phyloP scores from a whole-genome alignment of 2,797 vertebrate species.

The Chelonia mydas region DNA sequence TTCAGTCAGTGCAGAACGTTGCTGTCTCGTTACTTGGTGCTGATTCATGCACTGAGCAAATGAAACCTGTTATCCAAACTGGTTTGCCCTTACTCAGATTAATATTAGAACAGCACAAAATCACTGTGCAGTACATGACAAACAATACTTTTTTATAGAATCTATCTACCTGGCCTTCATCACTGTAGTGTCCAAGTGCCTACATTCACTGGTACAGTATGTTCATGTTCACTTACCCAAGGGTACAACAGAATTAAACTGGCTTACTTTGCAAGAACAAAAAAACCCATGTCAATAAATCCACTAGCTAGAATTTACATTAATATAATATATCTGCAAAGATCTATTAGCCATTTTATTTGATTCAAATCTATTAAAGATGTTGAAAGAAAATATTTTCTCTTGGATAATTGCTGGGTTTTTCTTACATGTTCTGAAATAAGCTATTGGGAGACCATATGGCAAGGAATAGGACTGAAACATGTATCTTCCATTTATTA shows the following conservation, averaged over 20 bases:
- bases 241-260: conserved; percentile 63
- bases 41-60: not conserved
- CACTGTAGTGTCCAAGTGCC: not conserved
- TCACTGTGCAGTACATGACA: not conserved
- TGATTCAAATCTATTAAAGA: not conserved
- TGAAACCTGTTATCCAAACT: conserved; percentile 16
- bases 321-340: not conserved
- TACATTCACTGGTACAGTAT: not conserved
- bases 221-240: conserved; percentile 41
- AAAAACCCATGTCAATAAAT: not conserved
- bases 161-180: not conserved
- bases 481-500: not conserved
- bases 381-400: not conserved
- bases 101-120: not conserved
- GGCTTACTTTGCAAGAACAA: conserved; percentile 48
- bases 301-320: not conserved
- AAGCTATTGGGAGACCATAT: not conserved
- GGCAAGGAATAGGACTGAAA: not conserved
- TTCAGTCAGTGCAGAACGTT: not conserved
- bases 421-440: not conserved
- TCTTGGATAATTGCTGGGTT: not conserved
- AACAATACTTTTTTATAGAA: not conserved
- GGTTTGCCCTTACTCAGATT: not conserved
- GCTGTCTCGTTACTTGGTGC: not conserved
- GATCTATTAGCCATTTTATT: not conserved